phyloP scores from a whole-genome alignment of 2,113 vertebrate genomes.

The Neopipo cinnamomea region DNA sequence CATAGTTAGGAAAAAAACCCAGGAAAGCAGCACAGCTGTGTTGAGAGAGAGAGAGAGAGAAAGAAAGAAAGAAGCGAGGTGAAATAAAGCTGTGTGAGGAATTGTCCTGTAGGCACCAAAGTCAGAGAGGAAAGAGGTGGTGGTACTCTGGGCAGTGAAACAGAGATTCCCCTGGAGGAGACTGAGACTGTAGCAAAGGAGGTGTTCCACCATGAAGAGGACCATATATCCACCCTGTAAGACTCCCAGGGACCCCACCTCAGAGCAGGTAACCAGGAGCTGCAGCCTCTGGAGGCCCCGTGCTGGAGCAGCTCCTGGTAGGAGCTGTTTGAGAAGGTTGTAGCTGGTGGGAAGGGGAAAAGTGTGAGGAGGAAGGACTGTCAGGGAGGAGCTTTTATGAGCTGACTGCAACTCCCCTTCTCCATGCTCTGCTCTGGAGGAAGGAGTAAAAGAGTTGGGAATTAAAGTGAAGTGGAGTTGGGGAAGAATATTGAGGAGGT shows the following conservation, averaged over 20 bases:
- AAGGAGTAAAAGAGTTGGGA: background rate
- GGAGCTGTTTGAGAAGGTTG: background rate
- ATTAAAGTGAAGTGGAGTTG: background rate
- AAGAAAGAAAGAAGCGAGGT: background rate
- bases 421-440: rapidly evolving
- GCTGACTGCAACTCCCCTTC: background rate
- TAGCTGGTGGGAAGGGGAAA: background rate
- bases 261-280: background rate
- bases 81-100: background rate
- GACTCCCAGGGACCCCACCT: rapidly evolving
- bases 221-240: rapidly evolving
- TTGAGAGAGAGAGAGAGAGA: background rate
- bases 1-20: background rate
- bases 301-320: background rate
- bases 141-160: rapidly evolving
- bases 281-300: no score
- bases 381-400: background rate
- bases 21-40: background rate
- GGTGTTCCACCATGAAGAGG: background rate
- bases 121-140: background rate
- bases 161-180: background rate
- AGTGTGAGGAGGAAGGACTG: background rate
- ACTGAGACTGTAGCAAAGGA: rapidly evolving
- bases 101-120: background rate
- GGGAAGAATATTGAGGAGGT: background rate